Base-by-base conservation (phyloP, 1,140 invertebrate genomes). In the Diachasma alloeum region DNA sequence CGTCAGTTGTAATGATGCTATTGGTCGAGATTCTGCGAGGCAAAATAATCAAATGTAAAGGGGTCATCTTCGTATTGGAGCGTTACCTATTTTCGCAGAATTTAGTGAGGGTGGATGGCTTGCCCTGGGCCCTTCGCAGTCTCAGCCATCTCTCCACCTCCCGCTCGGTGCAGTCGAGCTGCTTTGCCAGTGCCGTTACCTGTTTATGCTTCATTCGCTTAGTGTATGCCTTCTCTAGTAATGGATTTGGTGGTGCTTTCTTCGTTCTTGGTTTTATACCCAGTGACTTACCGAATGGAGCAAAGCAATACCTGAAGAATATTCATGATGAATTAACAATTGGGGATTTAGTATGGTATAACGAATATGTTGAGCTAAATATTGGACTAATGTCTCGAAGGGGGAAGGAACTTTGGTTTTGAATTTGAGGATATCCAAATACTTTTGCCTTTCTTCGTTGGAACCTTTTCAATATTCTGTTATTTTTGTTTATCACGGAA, bases 101-200 rank as follows among this genome's bases (percentile, higher is more conserved):
- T 87, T 98, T 98, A n/a, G 94, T 93, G 46, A 98, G 90, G 9
- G 95, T 96, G 11, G 95, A 96, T 0, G 96, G 96, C 84, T 94
- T 96, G 83, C 97, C 96, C 88, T 96, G 94, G 63, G 93, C 92
- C 74, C 93, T 91, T 48, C 97, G 91, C 24, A 95, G 90, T 72
- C 97, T 91, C 86, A 97, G 92, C 97, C 97, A 98, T 73, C 96
- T 91, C 87, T 98, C 96, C 71, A 98, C 94, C 88, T 97, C 94
- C 71, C 97, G 91, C 86, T 96, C 95, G n/a, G 92, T 92, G 92
- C 95, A 93, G 87, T 97, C 96, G 73, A 96, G 87, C 88, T 97
- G 95, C 87, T 98, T 98, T 15, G 95, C 93, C 82, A 97, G 89
- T 8, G 92, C 63, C 70, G 63, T 90, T 89, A 95, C 93, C 90